Conservation (phyloP, 2,797 vertebrate species). For the Valencia hispanica region DNA sequence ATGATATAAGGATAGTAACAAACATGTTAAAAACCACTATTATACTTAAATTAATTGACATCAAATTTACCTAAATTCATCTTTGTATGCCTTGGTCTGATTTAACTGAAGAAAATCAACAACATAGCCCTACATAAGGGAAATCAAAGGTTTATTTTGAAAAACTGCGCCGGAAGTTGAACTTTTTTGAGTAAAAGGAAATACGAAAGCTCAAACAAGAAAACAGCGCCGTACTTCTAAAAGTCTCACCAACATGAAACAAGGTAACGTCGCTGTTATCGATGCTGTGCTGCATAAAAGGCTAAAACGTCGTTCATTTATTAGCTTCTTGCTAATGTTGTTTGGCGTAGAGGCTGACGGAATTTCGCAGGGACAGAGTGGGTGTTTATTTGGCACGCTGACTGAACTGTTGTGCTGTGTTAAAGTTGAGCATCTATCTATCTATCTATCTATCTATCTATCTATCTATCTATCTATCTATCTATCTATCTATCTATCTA, state of each 20-base stretch:
- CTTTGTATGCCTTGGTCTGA: background rate
- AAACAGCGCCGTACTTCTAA: background rate
- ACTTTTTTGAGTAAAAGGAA: background rate
- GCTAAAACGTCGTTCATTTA: background rate
- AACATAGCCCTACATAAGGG: background rate
- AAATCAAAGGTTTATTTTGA: background rate
- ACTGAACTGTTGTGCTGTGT: background rate
- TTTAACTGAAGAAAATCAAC: background rate
- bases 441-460: too few relatives aligned
- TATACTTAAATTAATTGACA: too few relatives aligned
- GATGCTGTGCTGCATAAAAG: background rate
- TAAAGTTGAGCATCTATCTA: too few relatives aligned
- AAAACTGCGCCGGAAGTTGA: background rate
- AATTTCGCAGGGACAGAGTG: background rate
- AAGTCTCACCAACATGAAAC: too few relatives aligned
- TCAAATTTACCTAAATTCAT: too few relatives aligned
- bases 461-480: too few relatives aligned
- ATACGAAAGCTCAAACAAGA: background rate
- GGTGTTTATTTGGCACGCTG: background rate
- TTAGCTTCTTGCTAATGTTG: background rate
- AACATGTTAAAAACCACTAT: too few relatives aligned
- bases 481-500: too few relatives aligned
- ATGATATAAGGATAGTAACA: too few relatives aligned
- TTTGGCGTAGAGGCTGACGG: background rate
- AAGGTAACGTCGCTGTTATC: background rate